These are phyloP conservation scores for Melanotus villosus DNA, from an alignment of 2,888 invertebrate species.

Conservation along the genomic window DNA sequence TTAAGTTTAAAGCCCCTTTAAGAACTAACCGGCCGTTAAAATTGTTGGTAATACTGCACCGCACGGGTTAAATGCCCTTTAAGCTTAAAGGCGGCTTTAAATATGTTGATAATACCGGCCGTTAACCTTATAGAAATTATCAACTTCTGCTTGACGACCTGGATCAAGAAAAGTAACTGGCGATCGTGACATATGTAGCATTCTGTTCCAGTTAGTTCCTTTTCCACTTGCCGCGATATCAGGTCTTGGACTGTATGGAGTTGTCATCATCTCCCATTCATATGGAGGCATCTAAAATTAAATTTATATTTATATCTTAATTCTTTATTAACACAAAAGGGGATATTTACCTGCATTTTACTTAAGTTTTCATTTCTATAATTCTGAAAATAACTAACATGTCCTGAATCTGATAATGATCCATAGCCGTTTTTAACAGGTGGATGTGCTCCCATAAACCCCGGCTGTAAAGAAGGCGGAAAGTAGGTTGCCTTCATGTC, in stretches of 20 bases:
- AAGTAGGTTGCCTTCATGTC: slow-evolving; percentile 63
- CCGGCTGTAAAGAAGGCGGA: slow-evolving; percentile 63
- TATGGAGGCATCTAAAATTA: slow-evolving; percentile 64
- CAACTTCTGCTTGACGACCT: slow-evolving; percentile 66
- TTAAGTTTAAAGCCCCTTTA: too few species aligned
- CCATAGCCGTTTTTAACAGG: slow-evolving; percentile 61
- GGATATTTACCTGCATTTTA: slow-evolving; percentile 57
- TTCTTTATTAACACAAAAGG: too few species aligned
- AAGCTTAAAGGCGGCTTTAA: too few species aligned
- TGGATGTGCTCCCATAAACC: slow-evolving; percentile 65
- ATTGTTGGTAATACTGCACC: too few species aligned
- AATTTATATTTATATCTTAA: too few species aligned
- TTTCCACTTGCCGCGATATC: slow-evolving; percentile 62
- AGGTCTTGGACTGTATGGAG: slow-evolving; percentile 64
- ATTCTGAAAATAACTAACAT: slow-evolving; percentile 65
- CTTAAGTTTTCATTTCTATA: slow-evolving; percentile 67
- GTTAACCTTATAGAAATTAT: slow-evolving; percentile 69
- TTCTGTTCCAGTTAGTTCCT: slow-evolving; percentile 58
- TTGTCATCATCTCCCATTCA: slow-evolving; percentile 65
- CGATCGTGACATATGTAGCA: slow-evolving; percentile 62
- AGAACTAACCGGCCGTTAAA: too few species aligned
- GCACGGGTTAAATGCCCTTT: too few species aligned
- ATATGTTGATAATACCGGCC: too few species aligned
- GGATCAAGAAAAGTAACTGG: slow-evolving; percentile 65
- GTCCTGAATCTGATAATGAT: slow-evolving; percentile 57